A percentile compares a stretch with the other conserved stretches of the same genome.
Evolutionary conservation across 2,113 vertebrate genomes (phyloP).

Genomic region (Uropsilus gracilis): DNA sequence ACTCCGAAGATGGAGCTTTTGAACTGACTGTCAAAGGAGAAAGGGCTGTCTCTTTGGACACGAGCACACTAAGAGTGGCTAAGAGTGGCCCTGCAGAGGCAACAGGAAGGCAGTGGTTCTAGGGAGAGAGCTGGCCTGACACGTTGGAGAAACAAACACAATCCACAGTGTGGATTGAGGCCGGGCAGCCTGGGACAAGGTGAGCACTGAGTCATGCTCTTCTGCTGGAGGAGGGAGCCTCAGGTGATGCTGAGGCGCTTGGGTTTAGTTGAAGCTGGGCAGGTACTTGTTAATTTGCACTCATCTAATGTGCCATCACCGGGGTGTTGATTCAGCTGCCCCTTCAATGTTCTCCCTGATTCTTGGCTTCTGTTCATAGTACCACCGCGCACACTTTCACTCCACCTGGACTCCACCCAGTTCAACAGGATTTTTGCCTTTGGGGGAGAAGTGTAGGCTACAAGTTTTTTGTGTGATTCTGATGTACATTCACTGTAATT

Average conservation of each 20-base stretch:
- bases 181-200: neutral
- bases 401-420: neutral
- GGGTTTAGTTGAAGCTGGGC: neutral
- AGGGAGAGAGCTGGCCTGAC: neutral
- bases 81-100: neutral
- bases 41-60: too few relatives aligned
- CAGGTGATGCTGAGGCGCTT: accelerated
- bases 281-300: neutral
- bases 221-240: accelerated
- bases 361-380: neutral
- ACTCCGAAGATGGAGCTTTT: neutral
- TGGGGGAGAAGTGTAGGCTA: neutral
- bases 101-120: neutral
- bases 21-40: neutral
- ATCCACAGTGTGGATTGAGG: neutral
- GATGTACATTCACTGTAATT: neutral
- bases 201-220: neutral
- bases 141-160: neutral
- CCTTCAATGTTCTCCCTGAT: neutral
- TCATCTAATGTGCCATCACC: neutral
- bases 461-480: accelerated
- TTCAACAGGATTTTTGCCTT: neutral
- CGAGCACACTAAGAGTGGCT: too few relatives aligned
- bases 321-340: neutral
- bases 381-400: neutral